phyloP scores from a whole-genome alignment of 2,113 vertebrate species.

The Balaeniceps rex region DNA sequence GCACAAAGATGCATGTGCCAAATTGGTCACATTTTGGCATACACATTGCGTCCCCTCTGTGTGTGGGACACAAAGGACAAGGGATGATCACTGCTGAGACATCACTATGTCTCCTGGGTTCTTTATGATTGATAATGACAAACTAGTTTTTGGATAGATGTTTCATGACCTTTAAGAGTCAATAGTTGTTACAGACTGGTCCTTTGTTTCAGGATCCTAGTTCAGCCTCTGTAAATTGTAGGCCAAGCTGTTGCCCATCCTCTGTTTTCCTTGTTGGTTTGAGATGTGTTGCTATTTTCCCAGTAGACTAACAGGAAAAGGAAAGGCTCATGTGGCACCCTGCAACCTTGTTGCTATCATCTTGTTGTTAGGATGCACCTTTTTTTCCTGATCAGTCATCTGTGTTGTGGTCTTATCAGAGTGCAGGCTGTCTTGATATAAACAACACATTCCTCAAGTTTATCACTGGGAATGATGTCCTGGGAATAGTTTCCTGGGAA shows the following conservation, averaged over 20 bases:
- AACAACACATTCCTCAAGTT: not conserved
- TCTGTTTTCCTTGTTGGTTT: not conserved
- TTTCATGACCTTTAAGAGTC: not conserved
- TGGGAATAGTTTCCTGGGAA: not conserved
- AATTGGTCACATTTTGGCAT: not conserved
- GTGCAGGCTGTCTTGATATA: not conserved
- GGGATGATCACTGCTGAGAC: not conserved
- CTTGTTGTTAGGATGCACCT: not conserved
- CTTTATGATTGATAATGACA: not conserved
- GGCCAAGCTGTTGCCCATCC: not conserved
- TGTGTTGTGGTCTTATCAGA: not conserved
- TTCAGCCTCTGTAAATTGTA: not conserved
- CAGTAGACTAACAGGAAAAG: not conserved
- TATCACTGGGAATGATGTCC: not conserved
- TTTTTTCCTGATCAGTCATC: not conserved
- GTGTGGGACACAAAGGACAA: not conserved
- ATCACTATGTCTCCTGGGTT: not conserved
- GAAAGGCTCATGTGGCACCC: rapidly evolving
- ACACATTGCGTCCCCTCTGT: too few relatives aligned
- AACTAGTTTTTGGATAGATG: not conserved
- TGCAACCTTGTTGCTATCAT: not conserved
- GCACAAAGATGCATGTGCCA: not conserved
- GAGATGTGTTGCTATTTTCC: not conserved
- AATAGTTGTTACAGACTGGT: not conserved
- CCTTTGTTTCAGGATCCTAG: not conserved